Evolutionary conservation across 2,888 invertebrate species (phyloP).

Genomic region (Microchrysa polita): DNA sequence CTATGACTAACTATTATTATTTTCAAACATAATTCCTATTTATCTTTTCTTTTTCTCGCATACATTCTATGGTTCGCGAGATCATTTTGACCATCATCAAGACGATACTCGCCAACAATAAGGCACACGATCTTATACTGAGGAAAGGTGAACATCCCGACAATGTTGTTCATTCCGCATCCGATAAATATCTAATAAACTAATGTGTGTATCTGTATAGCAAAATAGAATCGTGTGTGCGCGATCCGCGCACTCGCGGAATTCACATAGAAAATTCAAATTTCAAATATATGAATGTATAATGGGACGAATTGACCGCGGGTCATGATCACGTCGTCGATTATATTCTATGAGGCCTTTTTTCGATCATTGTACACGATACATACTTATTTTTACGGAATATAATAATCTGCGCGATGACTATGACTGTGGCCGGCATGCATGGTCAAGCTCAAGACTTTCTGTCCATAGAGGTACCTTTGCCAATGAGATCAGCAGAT

Average conservation of each 20-base stretch:
- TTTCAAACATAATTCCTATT: constrained; percentile 34
- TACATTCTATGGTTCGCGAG: background rate
- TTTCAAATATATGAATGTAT: background rate
- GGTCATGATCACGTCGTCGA: constrained; percentile 39
- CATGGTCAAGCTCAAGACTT: too few relatives aligned
- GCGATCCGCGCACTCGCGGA: background rate
- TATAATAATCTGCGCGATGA: too few relatives aligned
- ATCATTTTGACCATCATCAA: background rate
- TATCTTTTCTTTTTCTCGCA: background rate
- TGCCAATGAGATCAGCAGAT: constrained; percentile 5
- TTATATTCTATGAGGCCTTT: constrained; percentile 6
- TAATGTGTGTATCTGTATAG: background rate
- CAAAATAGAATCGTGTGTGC: background rate
- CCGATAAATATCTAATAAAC: constrained; percentile 2
- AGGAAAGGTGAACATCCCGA: constrained; percentile 30
- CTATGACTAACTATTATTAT: constrained; percentile 18
- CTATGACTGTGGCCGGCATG: too few relatives aligned
- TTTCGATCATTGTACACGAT: background rate
- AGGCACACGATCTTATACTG: constrained; percentile 34
- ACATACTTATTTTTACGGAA: background rate
- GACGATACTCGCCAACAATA: constrained; percentile 24
- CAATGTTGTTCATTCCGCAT: background rate
- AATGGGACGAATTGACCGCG: constrained; percentile 24
- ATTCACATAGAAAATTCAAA: constrained; percentile 40
- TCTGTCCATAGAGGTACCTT: too few relatives aligned